Conservation (phyloP, 2,113 vertebrate genomes). For the Grallaria varia region DNA sequence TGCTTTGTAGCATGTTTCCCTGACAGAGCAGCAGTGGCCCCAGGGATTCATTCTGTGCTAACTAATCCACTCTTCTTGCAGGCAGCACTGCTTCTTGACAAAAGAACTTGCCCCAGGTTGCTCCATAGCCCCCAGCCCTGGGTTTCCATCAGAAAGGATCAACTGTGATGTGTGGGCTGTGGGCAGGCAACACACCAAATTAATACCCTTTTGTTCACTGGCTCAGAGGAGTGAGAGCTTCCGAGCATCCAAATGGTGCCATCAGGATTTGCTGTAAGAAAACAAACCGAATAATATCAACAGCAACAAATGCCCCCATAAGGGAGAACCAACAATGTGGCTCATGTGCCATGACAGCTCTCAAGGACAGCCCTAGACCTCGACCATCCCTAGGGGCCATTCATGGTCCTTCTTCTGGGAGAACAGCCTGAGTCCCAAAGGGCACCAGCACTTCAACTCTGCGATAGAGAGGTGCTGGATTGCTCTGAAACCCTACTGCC, state of each 20-base stretch:
- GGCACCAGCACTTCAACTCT: neutral
- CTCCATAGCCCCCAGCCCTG: neutral
- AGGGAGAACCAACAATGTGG: accelerated
- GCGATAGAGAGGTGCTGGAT: neutral
- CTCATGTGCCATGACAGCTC: neutral
- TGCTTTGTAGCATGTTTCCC: neutral
- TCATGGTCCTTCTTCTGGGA: accelerated
- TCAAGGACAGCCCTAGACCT: neutral
- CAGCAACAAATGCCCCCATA: neutral
- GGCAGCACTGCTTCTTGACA: neutral
- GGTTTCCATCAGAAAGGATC: conserved; percentile 50
- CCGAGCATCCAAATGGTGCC: neutral
- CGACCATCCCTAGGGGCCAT: neutral
- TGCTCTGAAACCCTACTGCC: neutral
- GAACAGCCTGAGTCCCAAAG: neutral
- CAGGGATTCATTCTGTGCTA: neutral
- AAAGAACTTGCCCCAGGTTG: neutral
- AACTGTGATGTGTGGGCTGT: conserved; percentile 4
- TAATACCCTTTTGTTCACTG: conserved; percentile 10
- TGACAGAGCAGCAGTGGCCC: neutral
- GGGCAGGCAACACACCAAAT: neutral
- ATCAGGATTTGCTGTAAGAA: neutral
- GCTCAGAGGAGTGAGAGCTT: neutral
- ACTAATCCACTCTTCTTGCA: neutral
- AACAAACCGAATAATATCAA: neutral